Conservation (phyloP, 2,888 invertebrate species). For the Ferdinandea cuprea region DNA sequence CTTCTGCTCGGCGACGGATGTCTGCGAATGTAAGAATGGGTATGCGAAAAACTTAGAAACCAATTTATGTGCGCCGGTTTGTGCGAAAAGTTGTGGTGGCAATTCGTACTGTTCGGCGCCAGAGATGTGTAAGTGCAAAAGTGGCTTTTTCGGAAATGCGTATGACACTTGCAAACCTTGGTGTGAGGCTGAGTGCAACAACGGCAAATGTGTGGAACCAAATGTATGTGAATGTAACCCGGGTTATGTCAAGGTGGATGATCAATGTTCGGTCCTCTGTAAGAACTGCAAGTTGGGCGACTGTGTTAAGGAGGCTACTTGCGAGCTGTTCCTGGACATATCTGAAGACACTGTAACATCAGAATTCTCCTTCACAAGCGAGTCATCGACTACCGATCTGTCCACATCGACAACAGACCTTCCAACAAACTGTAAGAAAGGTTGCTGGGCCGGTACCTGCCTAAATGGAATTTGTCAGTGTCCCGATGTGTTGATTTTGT, state of each 20-base stretch:
- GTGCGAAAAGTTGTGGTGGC: conserved; percentile 76
- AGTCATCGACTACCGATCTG: not conserved
- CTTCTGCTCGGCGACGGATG: conserved; percentile 79
- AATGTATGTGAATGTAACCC: conserved; percentile 82
- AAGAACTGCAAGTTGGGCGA: not conserved
- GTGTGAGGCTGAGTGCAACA: conserved; percentile 62
- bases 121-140: conserved; percentile 80
- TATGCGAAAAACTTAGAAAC: conserved; percentile 76
- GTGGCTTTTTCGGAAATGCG: conserved; percentile 77
- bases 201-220: conserved; percentile 81
- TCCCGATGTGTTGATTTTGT: conserved; percentile 46
- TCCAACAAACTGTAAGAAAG: conserved; percentile 10
- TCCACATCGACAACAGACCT: not conserved
- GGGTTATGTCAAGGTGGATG: conserved; percentile 75
- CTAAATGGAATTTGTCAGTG: conserved; percentile 43
- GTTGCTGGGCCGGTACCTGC: conserved; percentile 50
- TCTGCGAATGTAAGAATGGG: conserved; percentile 79
- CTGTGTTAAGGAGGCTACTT: conserved; percentile 3
- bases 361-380: not conserved
- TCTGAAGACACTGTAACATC: too few species aligned
- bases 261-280: not conserved
- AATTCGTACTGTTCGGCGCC: conserved; percentile 82
- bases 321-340: too few species aligned
- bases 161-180: conserved; percentile 71
- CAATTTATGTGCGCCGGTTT: conserved; percentile 78